A percentile compares a stretch with the other conserved stretches of the same genome.
phyloP scores from a whole-genome alignment of 2,888 invertebrate species.

The Glomeris marginata region DNA sequence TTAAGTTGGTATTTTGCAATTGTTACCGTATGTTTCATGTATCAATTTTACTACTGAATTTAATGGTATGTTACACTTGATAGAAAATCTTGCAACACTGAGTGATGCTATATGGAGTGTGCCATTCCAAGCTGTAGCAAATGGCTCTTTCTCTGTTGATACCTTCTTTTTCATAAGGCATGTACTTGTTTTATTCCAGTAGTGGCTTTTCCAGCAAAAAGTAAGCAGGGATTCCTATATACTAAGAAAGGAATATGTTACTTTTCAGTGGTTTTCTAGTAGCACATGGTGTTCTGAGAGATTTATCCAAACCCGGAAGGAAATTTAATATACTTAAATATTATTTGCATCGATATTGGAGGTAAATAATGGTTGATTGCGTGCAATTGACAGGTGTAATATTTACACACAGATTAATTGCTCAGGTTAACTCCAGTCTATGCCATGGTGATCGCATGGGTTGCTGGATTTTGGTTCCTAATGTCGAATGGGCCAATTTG shows the following conservation, averaged over 20 bases:
- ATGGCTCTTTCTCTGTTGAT: conserved; percentile 4
- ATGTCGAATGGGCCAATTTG: conserved; percentile 14
- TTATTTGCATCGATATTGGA: no score
- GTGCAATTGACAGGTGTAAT: no score
- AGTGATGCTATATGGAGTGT: background rate
- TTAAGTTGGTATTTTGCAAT: no score
- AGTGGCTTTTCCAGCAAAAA: background rate
- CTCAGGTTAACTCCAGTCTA: conserved; percentile 12
- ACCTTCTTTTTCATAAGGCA: conserved; percentile 4
- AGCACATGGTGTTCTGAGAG: no score
- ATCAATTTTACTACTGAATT: no score
- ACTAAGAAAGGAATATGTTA: background rate
- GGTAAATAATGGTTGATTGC: no score
- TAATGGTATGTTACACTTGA: no score
- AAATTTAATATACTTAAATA: no score
- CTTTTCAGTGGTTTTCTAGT: background rate
- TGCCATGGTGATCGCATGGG: conserved; percentile 9
- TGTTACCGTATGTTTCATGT: no score
- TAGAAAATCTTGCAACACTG: background rate
- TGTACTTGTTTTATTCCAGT: background rate
- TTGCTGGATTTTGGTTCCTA: conserved; percentile 3
- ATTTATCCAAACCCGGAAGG: no score
- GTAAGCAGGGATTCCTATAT: background rate
- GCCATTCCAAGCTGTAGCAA: background rate
- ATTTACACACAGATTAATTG: background rate